phyloP scores from a whole-genome alignment of 2,888 invertebrate genomes.

The Slavum lentiscoides region DNA sequence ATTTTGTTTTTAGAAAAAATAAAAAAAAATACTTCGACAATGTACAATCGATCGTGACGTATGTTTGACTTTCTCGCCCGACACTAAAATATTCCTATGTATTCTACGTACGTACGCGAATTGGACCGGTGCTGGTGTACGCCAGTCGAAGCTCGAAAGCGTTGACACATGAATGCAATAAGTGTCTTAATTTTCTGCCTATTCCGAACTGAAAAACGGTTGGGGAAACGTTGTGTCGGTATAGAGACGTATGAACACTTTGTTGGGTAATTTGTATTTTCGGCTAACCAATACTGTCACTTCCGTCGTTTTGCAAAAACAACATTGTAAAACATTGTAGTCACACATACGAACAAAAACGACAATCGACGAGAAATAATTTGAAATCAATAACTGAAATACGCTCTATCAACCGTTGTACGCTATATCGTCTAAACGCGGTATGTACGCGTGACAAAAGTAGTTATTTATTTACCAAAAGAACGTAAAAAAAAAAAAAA shows the following conservation, averaged over 20 bases:
- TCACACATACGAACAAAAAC: not conserved
- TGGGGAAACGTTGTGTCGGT: not conserved
- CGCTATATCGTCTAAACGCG: too few species aligned
- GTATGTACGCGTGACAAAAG: too few species aligned
- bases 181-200: slow-evolving; percentile 30
- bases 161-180: slow-evolving; percentile 46
- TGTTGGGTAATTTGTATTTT: not conserved
- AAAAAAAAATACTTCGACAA: slow-evolving; percentile 29
- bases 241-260: not conserved
- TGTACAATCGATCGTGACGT: slow-evolving; percentile 41
- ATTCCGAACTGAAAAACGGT: not conserved
- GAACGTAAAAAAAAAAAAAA: too few species aligned
- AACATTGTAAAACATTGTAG: not conserved
- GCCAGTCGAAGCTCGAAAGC: not conserved
- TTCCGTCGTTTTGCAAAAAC: not conserved
- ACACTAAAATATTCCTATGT: not conserved
- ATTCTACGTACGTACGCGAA: not conserved
- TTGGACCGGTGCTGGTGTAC: slow-evolving; percentile 1
- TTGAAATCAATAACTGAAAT: not conserved
- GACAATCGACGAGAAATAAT: not conserved
- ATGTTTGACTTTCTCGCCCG: slow-evolving; percentile 31
- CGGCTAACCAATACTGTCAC: not conserved
- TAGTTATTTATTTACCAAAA: too few species aligned
- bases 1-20: slow-evolving; percentile 24
- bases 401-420: not conserved